Evolutionary conservation across 2,888 invertebrate species (phyloP), one percentile per base, ranked within the genome.

Genomic region (Esperia sulphurella): DNA sequence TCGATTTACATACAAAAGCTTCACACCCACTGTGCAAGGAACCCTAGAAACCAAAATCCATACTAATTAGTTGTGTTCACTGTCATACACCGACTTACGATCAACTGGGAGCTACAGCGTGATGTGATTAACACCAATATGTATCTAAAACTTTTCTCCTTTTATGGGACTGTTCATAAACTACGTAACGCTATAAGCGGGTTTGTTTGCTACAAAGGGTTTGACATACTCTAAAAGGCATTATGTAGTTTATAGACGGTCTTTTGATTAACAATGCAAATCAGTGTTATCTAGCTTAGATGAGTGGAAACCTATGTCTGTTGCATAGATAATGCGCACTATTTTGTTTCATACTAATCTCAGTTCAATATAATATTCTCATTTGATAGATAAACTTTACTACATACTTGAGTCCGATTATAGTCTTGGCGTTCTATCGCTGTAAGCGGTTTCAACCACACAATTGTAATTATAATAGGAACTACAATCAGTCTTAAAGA

Each of bases 101-200:
- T 31, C 28, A 31, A 43, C 38, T 38, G 39, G 38, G 6, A 14
- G 12, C 21, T 21, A 21, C 21, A 44, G 7, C 44, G n/a, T 14
- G 12, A 38, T 43, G 50, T 50, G 39, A 46, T 46, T 50, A 50
- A 50, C 50, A 50, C 41, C 45, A 28, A 14, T n/a, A 35, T 35
- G 40, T 40, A 45, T 45, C 40, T 39, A 14, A 35, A 38, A 28
- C 38, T 35, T 7, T 31, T 33, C 37, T 2, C 3, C 37, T 37
- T 12, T 14, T 8, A 39, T 21, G n/a, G 35, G n/a, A 10, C 31
- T 1, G 39, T 14, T 8, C 39, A 14, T 39, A 7, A 39, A 39
- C 39, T 39, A 39, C 7, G 8, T 35, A 35, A 35, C n/a, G 35
- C n/a, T 6, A n/a, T 35, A 21, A 3, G 21, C 21, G 21, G 21